These are phyloP conservation scores for Amphimedon queenslandica DNA, from an alignment of 37 sponge, comb jelly and placozoan genomes.

Conservation along the genomic window DNA sequence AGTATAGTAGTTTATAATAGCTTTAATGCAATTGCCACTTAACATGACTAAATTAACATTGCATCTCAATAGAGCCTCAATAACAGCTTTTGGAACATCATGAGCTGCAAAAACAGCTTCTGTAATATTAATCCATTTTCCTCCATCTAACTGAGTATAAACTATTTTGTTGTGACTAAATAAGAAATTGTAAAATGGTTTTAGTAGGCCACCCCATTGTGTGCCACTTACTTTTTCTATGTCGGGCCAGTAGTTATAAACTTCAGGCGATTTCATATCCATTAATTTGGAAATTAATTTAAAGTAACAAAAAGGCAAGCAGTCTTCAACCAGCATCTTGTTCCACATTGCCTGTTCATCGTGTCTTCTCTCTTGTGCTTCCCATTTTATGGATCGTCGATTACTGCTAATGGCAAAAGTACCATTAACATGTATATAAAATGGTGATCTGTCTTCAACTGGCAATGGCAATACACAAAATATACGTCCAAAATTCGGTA, in stretches of 20 bases:
- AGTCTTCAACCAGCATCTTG: slow-evolving; percentile 26
- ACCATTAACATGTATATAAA: slow-evolving; percentile 70
- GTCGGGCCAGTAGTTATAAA: slow-evolving; percentile 56
- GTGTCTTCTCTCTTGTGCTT: slow-evolving; percentile 31
- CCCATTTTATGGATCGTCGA: slow-evolving; percentile 54
- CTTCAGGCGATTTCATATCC: background rate
- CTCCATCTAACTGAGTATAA: too few relatives aligned
- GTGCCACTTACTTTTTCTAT: too few relatives aligned
- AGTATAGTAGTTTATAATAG: too few relatives aligned
- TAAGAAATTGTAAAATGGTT: too few relatives aligned
- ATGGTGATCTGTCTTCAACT: slow-evolving; percentile 17
- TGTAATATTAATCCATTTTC: too few relatives aligned
- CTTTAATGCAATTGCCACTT: too few relatives aligned
- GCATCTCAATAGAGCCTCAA: too few relatives aligned
- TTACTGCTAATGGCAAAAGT: slow-evolving; percentile 58
- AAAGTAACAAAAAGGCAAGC: slow-evolving; percentile 43
- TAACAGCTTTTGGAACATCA: too few relatives aligned
- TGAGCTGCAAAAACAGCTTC: too few relatives aligned
- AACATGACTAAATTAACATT: too few relatives aligned
- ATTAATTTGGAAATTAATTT: slow-evolving; percentile 23
- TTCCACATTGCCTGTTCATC: slow-evolving; percentile 54
- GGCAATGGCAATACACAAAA: slow-evolving; percentile 73
- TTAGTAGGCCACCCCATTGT: too few relatives aligned
- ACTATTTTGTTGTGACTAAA: too few relatives aligned
- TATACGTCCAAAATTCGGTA: slow-evolving; percentile 32